phyloP scores from a whole-genome alignment of 2,888 invertebrate genomes.

The Leptopilina syphax region DNA sequence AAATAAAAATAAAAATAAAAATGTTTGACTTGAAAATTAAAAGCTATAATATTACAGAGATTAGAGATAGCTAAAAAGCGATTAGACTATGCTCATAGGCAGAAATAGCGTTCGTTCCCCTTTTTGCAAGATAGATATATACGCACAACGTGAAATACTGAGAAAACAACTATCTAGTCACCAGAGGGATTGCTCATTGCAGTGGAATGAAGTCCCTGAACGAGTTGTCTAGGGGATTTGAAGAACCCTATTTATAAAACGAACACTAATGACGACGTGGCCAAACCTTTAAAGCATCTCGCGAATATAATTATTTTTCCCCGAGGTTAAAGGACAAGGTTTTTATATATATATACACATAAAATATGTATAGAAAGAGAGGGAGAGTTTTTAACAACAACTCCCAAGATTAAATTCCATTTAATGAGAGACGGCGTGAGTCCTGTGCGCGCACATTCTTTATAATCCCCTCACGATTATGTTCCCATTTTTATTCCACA shows the following conservation, averaged over 20 bases:
- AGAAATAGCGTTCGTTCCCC: conserved; percentile 20
- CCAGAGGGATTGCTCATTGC: not conserved
- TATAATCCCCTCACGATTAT: conserved; percentile 4
- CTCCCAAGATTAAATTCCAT: conserved; percentile 12
- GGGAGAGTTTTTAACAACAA: not conserved
- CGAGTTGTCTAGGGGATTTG: conserved; percentile 17
- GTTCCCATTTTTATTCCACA: conserved; percentile 10
- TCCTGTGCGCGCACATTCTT: conserved; percentile 7
- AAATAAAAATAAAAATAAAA: not conserved
- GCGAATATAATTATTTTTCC: conserved; percentile 12
- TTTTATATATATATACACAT: not conserved
- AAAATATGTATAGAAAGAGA: not conserved
- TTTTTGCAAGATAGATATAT: conserved; percentile 12
- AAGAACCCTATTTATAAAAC: conserved; percentile 15
- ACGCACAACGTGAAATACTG: not conserved
- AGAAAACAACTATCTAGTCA: not conserved
- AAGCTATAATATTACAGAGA: conserved; percentile 4
- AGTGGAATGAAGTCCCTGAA: conserved; percentile 14
- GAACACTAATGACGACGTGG: conserved; percentile 4
- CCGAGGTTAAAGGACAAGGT: conserved; percentile 10
- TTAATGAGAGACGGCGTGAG: conserved; percentile 6
- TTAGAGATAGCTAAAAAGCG: conserved; percentile 13
- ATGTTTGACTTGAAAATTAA: conserved; percentile 1
- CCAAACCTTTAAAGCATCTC: conserved; percentile 10
- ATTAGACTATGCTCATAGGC: conserved; percentile 5